Conservation (phyloP, 2,113 vertebrate genomes). For the Helogale parvula region DNA sequence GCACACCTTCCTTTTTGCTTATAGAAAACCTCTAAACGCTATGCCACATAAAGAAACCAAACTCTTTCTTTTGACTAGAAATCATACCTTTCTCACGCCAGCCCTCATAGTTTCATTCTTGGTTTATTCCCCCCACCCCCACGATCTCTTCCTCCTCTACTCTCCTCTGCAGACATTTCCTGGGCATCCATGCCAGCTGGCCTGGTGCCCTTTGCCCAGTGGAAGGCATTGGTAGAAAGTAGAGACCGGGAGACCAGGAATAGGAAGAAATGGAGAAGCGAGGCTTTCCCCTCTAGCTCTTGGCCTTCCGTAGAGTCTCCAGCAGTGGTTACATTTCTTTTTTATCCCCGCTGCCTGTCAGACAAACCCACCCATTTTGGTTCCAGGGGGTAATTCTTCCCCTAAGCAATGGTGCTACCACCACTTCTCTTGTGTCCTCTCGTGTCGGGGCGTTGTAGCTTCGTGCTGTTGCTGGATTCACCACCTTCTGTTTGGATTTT, state of each 20-base stretch:
- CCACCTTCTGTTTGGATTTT: neutral
- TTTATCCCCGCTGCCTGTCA: too few species aligned
- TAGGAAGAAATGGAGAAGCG: neutral
- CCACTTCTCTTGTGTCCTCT: neutral
- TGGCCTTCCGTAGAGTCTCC: neutral
- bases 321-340: neutral
- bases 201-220: neutral
- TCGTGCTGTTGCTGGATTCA: neutral
- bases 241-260: accelerated
- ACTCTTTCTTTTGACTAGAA: neutral
- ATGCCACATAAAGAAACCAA: neutral
- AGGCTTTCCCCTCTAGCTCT: neutral
- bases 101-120: neutral
- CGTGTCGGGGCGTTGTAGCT: neutral
- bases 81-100: neutral
- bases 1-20: neutral
- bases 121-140: neutral
- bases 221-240: neutral
- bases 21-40: neutral
- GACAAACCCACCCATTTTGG: neutral
- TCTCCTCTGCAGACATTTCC: neutral
- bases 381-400: neutral
- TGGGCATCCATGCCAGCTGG: accelerated
- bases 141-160: neutral
- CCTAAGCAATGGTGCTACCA: neutral